phyloP scores from a whole-genome alignment of 2,888 invertebrate genomes.

The Stenodera caucasica region DNA sequence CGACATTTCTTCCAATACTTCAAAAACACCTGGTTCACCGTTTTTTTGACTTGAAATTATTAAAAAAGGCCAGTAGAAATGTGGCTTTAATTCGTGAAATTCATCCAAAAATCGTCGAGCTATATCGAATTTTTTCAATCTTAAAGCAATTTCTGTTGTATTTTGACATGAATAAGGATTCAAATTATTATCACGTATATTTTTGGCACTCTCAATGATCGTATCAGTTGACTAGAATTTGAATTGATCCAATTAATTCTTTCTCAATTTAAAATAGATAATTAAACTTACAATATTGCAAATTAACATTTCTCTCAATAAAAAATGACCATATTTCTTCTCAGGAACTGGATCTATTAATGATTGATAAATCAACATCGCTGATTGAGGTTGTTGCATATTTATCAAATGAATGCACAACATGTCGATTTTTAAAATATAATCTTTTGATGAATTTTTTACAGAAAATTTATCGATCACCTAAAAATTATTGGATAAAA shows the following conservation, averaged over 20 bases:
- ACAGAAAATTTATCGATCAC: neutral
- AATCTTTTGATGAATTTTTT: constrained; percentile 30
- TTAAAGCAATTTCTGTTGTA: constrained; percentile 57
- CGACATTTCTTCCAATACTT: constrained; percentile 60
- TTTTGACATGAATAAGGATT: constrained; percentile 55
- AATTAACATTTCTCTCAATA: constrained; percentile 64
- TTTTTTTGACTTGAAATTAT: constrained; percentile 56
- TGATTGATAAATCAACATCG: constrained; percentile 59
- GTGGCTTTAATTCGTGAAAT: constrained; percentile 55
- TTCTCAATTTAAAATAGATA: neutral
- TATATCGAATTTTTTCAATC: constrained; percentile 54
- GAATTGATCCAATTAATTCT: constrained; percentile 8
- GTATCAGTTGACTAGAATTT: constrained; percentile 55
- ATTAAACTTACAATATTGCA: constrained; percentile 56
- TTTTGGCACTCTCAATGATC: constrained; percentile 56
- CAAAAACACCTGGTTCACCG: constrained; percentile 64
- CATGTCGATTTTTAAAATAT: constrained; percentile 38
- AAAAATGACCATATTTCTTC: constrained; percentile 60
- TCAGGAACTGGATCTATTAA: constrained; percentile 54
- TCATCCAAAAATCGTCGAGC: constrained; percentile 56
- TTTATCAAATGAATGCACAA: constrained; percentile 60
- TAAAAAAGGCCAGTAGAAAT: constrained; percentile 70
- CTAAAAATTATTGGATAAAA: constrained; percentile 15
- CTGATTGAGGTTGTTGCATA: constrained; percentile 57
- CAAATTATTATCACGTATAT: constrained; percentile 56